Percentiles rank a stretch among this genome's conserved stretches.
Conservation (phyloP, 2,888 invertebrate species). For the Plagodis pulveraria region DNA sequence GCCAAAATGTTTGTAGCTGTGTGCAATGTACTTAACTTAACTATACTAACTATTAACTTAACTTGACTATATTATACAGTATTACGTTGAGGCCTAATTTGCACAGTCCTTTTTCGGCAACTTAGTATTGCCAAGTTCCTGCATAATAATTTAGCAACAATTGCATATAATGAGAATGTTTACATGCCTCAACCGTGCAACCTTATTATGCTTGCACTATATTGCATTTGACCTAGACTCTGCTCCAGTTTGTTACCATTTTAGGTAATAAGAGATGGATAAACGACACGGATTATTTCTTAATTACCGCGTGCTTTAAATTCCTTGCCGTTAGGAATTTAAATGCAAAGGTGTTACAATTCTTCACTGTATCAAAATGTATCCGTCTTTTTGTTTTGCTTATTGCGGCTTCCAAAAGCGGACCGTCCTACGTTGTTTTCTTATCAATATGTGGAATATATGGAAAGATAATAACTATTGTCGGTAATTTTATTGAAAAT, state of each 20-base stretch:
- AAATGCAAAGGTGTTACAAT: not conserved
- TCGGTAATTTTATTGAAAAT: too few species aligned
- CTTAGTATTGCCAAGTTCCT: conserved; percentile 3
- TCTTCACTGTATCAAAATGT: too few species aligned
- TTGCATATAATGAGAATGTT: conserved; percentile 23
- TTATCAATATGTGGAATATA: too few species aligned
- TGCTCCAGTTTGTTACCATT: conserved; percentile 30
- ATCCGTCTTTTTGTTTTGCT: too few species aligned
- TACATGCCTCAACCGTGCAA: conserved; percentile 15
- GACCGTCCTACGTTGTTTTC: too few species aligned
- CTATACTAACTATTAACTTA: too few species aligned
- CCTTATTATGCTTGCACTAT: conserved; percentile 28
- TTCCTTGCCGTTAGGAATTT: conserved; percentile 8
- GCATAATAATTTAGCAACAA: conserved; percentile 26
- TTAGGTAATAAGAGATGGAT: conserved; percentile 27
- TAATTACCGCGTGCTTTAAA: conserved; percentile 23
- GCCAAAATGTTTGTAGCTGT: too few species aligned
- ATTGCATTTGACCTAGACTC: conserved; percentile 35
- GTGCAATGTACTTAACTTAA: too few species aligned
- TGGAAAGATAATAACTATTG: too few species aligned
- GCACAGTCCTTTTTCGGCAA: conserved; percentile 17
- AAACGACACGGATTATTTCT: conserved; percentile 22
- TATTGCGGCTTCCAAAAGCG: too few species aligned
- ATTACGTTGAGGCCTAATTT: not conserved
- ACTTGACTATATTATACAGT: too few species aligned